Base-by-base conservation (phyloP, 2,888 invertebrate species). In the Lissonota sp. region DNA sequence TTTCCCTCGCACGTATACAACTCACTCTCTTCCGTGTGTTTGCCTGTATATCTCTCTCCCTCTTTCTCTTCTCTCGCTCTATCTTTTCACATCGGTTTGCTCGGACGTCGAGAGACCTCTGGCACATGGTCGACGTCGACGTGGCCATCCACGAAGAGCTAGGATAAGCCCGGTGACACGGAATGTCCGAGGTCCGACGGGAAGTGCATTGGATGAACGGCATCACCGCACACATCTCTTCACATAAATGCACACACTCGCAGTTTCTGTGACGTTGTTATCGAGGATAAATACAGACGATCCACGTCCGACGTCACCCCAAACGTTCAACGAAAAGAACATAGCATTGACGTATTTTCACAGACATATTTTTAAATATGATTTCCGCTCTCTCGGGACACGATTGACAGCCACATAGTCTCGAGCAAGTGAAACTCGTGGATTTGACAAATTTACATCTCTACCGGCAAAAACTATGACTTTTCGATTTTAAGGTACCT, bases 101-200 rank as follows among this genome's bases (percentile, higher is more conserved):
- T 57, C 37, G 39, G n/a, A n/a, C n/a, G n/a, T n/a, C n/a, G n/a
- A n/a, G 62, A 62, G 57, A 60, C 42, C 58, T 40, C 53, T 66
- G 67, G 67, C 73, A 69, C 63, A 78, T 78, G 72, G 55, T 53
- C 62, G 60, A 37, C 26, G 60, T 42, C 79, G 62, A 71, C 79
- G 72, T 74, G 66, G 79, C 67, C 46, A 72, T 81, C 74, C 58
- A 26, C 53, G 42, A 76, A 69, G 69, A 69, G 60, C 72, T 39
- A 44, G 77, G 78, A 73, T 79, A 79, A 81, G 66, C 79, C 67
- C 67, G 63, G 62, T 75, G 80, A 83, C 83, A 71, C 66, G 71
- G 26, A 73, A 70, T 79, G 79, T 76, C 79, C 71, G 66, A 62
- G 75, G 67, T 58, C n/a, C 64, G 57, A 73, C 71, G 74, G 64